Evolutionary conservation across 2,888 invertebrate genomes (phyloP).

Genomic region (Parnassius mnemosyne): DNA sequence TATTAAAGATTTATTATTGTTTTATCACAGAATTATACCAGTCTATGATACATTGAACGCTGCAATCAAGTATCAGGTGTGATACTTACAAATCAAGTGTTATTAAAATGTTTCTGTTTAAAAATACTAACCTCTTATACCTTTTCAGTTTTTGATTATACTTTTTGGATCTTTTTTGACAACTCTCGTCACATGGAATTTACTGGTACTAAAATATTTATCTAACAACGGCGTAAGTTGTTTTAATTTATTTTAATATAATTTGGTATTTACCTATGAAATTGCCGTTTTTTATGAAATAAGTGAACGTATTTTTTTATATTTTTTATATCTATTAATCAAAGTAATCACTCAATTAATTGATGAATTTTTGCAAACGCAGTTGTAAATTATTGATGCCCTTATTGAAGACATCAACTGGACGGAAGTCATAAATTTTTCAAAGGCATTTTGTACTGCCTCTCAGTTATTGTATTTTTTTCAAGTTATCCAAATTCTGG

Average conservation of each 20-base stretch:
- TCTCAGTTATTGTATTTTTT: too few relatives aligned
- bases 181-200: constrained; percentile 9
- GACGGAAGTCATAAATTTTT: too few relatives aligned
- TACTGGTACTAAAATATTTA: neutral
- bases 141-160: constrained; percentile 5
- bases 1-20: constrained; percentile 1
- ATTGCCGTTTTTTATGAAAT: too few relatives aligned
- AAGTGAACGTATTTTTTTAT: too few relatives aligned
- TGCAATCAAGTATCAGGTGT: constrained; percentile 14
- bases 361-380: too few relatives aligned
- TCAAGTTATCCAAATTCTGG: too few relatives aligned
- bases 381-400: too few relatives aligned
- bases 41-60: constrained; percentile 10
- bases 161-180: neutral
- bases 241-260: neutral
- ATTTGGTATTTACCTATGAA: too few relatives aligned
- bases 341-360: too few relatives aligned
- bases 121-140: neutral
- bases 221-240: constrained; percentile 2
- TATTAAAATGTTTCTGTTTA: neutral
- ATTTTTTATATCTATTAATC: too few relatives aligned
- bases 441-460: too few relatives aligned
- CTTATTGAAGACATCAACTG: too few relatives aligned
- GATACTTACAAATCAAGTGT: neutral
- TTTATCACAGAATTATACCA: constrained; percentile 4